Conservation (phyloP, 2,113 vertebrate genomes). For the Amblyornis subalaris region DNA sequence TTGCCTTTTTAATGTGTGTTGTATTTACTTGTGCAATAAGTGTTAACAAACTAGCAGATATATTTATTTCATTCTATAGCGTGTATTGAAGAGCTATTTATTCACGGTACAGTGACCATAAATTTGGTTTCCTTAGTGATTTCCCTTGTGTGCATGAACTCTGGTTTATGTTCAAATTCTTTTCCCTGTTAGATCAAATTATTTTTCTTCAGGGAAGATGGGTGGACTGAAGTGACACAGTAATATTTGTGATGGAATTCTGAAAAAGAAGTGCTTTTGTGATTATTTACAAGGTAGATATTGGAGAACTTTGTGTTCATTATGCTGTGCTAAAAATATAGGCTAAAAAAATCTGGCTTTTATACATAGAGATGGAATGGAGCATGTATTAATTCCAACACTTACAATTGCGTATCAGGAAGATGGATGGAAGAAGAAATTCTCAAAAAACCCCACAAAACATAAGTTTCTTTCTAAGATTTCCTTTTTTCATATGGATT, state of each 20-base stretch:
- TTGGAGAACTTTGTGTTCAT: neutral
- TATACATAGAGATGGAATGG: neutral
- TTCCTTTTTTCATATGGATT: neutral
- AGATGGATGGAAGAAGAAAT: neutral
- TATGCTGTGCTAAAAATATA: neutral
- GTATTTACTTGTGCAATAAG: neutral
- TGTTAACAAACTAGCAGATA: neutral
- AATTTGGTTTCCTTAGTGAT: slow-evolving; percentile 37
- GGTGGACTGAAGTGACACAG: neutral
- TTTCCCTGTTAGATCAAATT: slow-evolving; percentile 20
- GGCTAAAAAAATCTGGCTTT: neutral
- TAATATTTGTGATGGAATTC: slow-evolving; percentile 22
- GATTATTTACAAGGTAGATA: slow-evolving; percentile 5
- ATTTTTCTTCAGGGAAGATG: slow-evolving; percentile 28
- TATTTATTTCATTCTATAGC: neutral
- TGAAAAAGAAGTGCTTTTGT: slow-evolving; percentile 23
- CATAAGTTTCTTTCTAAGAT: neutral
- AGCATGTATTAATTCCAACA: neutral
- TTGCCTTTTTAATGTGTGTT: neutral
- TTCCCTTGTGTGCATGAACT: neutral
- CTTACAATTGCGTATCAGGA: neutral
- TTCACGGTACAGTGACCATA: slow-evolving; percentile 5
- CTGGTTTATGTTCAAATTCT: slow-evolving; percentile 37
- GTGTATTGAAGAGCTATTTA: neutral
- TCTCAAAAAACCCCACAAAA: neutral